These are phyloP conservation scores for Colletes gigas DNA, from an alignment of 1,140 invertebrate species.

Conservation along the genomic window DNA sequence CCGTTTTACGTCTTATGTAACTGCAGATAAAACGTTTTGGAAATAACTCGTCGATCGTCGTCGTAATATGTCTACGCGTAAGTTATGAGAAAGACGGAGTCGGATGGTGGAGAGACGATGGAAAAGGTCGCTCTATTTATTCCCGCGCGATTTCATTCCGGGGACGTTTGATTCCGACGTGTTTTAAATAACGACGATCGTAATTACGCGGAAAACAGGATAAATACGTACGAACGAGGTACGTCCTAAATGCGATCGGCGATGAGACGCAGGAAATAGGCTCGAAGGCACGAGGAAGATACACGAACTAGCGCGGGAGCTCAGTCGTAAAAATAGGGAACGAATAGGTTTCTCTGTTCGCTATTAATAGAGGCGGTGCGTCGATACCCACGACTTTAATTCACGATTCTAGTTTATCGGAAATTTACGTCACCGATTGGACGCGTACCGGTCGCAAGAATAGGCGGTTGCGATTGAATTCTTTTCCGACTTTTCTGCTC, in stretches of 20 bases:
- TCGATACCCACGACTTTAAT: constrained; percentile 62
- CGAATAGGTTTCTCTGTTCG: constrained; percentile 57
- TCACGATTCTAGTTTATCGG: constrained; percentile 60
- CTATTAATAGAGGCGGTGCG: constrained; percentile 64
- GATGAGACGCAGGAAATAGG: constrained; percentile 37
- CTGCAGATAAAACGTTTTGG: background rate
- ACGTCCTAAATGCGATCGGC: constrained; percentile 57
- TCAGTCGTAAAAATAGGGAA: constrained; percentile 66
- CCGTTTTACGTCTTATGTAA: background rate
- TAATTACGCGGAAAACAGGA: constrained; percentile 42
- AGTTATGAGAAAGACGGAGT: background rate
- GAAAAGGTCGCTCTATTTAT: background rate
- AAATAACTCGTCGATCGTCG: background rate
- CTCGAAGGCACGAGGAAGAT: constrained; percentile 41
- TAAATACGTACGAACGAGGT: constrained; percentile 40
- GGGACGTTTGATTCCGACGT: background rate
- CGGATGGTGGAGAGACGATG: background rate
- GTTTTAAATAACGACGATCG: constrained; percentile 20
- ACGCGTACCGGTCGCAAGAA: constrained; percentile 20
- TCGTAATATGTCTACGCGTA: background rate
- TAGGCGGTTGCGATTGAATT: constrained; percentile 28
- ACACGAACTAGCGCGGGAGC: constrained; percentile 44
- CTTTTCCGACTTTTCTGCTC: background rate
- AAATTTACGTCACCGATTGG: constrained; percentile 58
- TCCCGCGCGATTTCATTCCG: background rate